A percentile compares a stretch with the other conserved stretches of the same genome.
phyloP scores from a whole-genome alignment of 2,888 invertebrate species.

The Drosophila bunnanda region DNA sequence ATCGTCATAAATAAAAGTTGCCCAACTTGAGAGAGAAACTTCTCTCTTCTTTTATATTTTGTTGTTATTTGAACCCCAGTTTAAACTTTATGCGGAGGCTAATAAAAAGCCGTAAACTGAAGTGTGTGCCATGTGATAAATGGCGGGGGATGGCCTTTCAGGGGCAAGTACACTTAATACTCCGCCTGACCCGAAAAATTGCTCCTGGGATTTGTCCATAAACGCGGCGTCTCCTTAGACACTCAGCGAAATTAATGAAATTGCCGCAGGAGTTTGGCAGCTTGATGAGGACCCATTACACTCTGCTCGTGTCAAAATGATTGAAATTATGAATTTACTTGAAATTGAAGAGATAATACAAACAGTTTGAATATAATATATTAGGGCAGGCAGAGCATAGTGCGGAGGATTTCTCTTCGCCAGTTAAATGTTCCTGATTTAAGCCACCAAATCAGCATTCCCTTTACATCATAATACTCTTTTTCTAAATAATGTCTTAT shows the following conservation, averaged over 20 bases:
- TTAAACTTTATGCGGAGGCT: slow-evolving; percentile 33
- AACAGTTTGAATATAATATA: neutral
- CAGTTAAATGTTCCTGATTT: no score
- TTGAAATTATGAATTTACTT: slow-evolving; percentile 15
- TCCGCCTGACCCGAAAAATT: slow-evolving; percentile 23
- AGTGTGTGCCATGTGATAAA: slow-evolving; percentile 46
- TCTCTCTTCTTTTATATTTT: no score
- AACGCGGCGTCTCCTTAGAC: slow-evolving; percentile 49
- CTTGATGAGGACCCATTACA: slow-evolving; percentile 8
- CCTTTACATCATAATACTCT: neutral
- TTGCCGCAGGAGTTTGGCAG: slow-evolving; percentile 27
- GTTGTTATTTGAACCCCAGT: no score
- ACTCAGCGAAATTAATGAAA: slow-evolving; percentile 71
- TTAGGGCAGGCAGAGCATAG: no score
- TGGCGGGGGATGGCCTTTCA: slow-evolving; percentile 3
- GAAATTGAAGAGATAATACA: neutral
- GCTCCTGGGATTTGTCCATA: slow-evolving; percentile 47
- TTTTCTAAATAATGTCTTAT: neutral
- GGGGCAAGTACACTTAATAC: slow-evolving; percentile 11
- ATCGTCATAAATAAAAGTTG: slow-evolving; percentile 40
- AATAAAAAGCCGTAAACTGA: slow-evolving; percentile 49
- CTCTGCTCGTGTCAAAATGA: slow-evolving; percentile 11
- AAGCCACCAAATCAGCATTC: neutral
- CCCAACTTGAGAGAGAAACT: slow-evolving; percentile 4
- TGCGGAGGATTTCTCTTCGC: no score